Conservation (phyloP, 2,888 invertebrate genomes). For the Parasteatoda lunata region DNA sequence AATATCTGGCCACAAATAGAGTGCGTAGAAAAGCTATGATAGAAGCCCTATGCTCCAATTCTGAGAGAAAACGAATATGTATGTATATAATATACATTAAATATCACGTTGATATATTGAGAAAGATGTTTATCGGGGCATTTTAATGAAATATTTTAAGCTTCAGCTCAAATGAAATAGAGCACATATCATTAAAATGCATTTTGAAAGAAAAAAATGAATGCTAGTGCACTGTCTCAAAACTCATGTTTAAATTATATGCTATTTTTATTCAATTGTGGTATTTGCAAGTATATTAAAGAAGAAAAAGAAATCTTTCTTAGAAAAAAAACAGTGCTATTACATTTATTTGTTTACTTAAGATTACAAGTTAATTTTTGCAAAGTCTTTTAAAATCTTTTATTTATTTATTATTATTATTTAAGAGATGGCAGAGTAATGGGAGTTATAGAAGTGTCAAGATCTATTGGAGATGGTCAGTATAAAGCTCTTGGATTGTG, state of each 20-base stretch:
- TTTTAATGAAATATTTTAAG: no score
- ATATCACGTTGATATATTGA: no score
- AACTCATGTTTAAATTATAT: neutral
- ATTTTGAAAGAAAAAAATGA: no score
- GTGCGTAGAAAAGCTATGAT: no score
- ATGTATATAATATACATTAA: no score
- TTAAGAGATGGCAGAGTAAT: constrained; percentile 74
- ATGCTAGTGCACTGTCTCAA: neutral
- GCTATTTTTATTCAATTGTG: neutral
- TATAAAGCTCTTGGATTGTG: constrained; percentile 77
- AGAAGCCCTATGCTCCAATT: no score
- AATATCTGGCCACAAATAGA: no score
- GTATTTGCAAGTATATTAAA: neutral
- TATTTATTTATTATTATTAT: constrained; percentile 23
- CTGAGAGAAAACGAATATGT: no score
- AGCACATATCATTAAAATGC: no score
- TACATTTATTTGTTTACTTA: neutral
- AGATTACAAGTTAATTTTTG: neutral
- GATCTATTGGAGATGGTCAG: constrained; percentile 77
- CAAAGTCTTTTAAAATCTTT: neutral
- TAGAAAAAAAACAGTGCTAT: neutral
- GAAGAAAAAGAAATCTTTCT: no score
- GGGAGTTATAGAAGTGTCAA: constrained; percentile 76
- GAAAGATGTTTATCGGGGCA: no score
- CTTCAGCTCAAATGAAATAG: no score